Percentiles rank a stretch among this genome's conserved stretches.
Conservation (phyloP, 2,888 invertebrate genomes). For the Syrphus vitripennis region DNA sequence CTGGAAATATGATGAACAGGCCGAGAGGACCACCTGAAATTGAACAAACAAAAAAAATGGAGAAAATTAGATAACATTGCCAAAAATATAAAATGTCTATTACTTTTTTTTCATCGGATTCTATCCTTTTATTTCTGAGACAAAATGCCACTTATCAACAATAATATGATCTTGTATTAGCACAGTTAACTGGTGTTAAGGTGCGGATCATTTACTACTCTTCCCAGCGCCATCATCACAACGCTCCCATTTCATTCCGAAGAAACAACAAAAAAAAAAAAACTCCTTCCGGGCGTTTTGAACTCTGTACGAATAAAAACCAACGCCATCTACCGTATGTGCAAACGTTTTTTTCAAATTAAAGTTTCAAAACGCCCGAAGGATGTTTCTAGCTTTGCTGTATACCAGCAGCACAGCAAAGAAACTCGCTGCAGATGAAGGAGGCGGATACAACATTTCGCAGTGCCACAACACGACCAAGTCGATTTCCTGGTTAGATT, state of each 20-base stretch:
- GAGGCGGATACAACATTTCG: slow-evolving; percentile 7
- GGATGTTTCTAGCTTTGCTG: slow-evolving; percentile 29
- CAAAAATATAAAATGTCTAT: neutral
- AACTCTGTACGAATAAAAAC: slow-evolving; percentile 5
- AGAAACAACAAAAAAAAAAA: neutral
- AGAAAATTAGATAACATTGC: neutral
- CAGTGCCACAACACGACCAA: slow-evolving; percentile 34
- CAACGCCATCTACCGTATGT: slow-evolving; percentile 42
- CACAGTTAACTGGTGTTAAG: slow-evolving; percentile 41
- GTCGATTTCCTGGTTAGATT: slow-evolving; percentile 65
- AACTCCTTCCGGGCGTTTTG: slow-evolving; percentile 36
- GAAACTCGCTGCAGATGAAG: neutral
- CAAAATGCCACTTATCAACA: slow-evolving; percentile 23
- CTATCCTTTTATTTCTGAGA: neutral
- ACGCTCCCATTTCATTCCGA: neutral
- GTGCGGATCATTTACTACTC: slow-evolving; percentile 24
- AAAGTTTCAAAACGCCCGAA: slow-evolving; percentile 62
- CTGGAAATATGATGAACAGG: slow-evolving; percentile 97
- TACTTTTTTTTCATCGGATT: neutral
- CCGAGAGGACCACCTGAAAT: slow-evolving; percentile 93
- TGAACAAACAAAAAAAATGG: slow-evolving; percentile 21
- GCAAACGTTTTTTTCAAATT: slow-evolving; percentile 64
- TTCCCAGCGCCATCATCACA: neutral
- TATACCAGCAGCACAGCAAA: neutral
- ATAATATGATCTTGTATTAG: slow-evolving; percentile 55